Base-by-base conservation (phyloP, 1,140 invertebrate species). In the Hermatobates lingyangjiaoensis region DNA sequence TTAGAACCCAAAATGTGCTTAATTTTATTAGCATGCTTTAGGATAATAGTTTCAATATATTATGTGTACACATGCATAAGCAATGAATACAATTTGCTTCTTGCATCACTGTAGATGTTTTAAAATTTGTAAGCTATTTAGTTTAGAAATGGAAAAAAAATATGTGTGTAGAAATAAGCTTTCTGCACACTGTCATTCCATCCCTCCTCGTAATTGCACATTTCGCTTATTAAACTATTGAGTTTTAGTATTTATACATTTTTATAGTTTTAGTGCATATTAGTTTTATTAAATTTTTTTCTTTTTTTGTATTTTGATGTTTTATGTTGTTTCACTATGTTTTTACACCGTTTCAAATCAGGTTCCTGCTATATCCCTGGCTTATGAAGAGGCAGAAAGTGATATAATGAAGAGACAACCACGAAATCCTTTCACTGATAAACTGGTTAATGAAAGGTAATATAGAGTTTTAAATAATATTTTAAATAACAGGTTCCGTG, bases 351-450 rank as follows among this genome's bases (percentile, higher is more conserved):
- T 58, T 50, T 58, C 57, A 53, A 53, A 56, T 64, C 74, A 91
- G 87, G 79, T 96, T 61, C 95, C 94, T 62, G 94, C 94, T 61
- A 97, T 98, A 71, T 95, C 94, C 54, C 76, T 98, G 66, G 94
- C 94, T 61, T 98, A 98, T 73, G 95, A 98, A 76, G 77, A 83
- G 69, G 86, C 94, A 50, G 95, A 98, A 70, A 87, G 87, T 58
- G 94, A 98, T 73, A 98, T 98, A 69, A 99, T 98, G 95, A 98
- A 98, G 78, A 80, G 94, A 60, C 81, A 81, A 61, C 94, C 95
- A 60, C 81, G 95, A 70, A 86, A 98, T 74, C 91, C 94, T 51
- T 76, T 80, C 62, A 78, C 77, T 60, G 95, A 98, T 75, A 97
- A 96, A 76, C 83, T 98, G 68, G 93, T 98, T 64, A 98, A 98